phyloP scores from a whole-genome alignment of 2,888 invertebrate species.

The Spialia ferax region DNA sequence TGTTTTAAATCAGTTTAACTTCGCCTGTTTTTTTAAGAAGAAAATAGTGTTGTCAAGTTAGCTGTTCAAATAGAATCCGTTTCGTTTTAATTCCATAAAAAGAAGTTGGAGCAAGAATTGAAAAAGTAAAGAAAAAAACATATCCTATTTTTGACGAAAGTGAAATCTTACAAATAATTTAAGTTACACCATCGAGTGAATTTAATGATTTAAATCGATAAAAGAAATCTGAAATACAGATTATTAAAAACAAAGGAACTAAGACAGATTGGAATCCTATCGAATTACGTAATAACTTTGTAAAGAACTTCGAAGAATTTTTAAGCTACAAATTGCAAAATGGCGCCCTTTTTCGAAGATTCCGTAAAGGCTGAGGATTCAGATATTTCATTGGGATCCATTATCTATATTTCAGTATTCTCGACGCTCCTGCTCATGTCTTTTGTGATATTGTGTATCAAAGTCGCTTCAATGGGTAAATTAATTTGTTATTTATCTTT shows the following conservation, averaged over 20 bases:
- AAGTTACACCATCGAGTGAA: no score
- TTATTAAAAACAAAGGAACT: not conserved
- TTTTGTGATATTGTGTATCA: constrained; percentile 66
- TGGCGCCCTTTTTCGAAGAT: constrained; percentile 40
- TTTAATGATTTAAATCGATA: not conserved
- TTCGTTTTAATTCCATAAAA: constrained; percentile 24
- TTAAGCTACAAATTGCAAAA: constrained; percentile 7
- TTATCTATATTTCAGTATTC: constrained; percentile 51
- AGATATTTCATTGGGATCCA: constrained; percentile 38
- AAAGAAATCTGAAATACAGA: no score
- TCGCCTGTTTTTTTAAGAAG: constrained; percentile 26
- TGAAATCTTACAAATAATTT: not conserved
- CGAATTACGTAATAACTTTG: not conserved
- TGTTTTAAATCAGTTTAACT: constrained; percentile 4
- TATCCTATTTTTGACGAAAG: not conserved
- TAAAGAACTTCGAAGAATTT: not conserved
- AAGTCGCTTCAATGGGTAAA: constrained; percentile 52
- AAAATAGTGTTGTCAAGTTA: constrained; percentile 32
- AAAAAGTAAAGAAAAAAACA: not conserved
- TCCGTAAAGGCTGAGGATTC: constrained; percentile 16
- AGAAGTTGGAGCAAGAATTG: constrained; percentile 6
- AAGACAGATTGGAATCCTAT: not conserved
- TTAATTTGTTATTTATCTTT: not conserved
- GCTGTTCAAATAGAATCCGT: not conserved
- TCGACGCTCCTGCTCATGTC: constrained; percentile 60